A percentile compares a stretch with the other conserved stretches of the same genome.
These are phyloP conservation scores for Araneus ventricosus DNA, from an alignment of 1,140 invertebrate species.

Conservation along the genomic window DNA sequence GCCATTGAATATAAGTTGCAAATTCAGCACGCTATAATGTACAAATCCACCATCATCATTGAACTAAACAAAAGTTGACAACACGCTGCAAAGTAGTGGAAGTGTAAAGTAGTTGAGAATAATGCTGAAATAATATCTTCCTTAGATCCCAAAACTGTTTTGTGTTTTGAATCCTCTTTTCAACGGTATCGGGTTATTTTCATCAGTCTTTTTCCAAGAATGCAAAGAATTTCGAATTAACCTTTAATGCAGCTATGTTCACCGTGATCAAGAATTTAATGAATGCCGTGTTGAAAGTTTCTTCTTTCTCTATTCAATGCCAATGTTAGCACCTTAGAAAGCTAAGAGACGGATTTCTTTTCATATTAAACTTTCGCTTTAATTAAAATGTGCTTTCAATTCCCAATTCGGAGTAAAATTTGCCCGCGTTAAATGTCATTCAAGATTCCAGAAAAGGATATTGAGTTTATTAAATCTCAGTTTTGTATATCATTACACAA, in stretches of 20 bases:
- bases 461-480: conserved; percentile 52
- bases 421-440: conserved; percentile 33
- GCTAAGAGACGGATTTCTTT: conserved; percentile 21
- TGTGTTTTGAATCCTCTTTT: background rate
- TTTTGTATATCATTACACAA: background rate
- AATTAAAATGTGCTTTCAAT: conserved; percentile 40
- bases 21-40: background rate
- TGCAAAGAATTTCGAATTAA: conserved; percentile 7
- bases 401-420: background rate
- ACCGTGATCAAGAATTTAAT: background rate
- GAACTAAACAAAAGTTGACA: background rate
- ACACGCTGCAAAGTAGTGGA: background rate
- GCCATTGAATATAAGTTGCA: background rate
- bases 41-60: background rate
- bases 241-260: too few relatives aligned
- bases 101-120: background rate
- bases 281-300: conserved; percentile 35
- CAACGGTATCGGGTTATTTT: background rate
- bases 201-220: background rate
- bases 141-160: background rate
- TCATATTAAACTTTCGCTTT: conserved; percentile 16
- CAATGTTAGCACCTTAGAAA: conserved; percentile 13
- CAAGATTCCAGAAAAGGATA: background rate
- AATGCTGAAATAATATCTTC: background rate
- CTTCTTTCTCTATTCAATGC: conserved; percentile 37